Base-by-base conservation (phyloP, 2,888 invertebrate species). In the Mesorhabditis spiculigera region DNA sequence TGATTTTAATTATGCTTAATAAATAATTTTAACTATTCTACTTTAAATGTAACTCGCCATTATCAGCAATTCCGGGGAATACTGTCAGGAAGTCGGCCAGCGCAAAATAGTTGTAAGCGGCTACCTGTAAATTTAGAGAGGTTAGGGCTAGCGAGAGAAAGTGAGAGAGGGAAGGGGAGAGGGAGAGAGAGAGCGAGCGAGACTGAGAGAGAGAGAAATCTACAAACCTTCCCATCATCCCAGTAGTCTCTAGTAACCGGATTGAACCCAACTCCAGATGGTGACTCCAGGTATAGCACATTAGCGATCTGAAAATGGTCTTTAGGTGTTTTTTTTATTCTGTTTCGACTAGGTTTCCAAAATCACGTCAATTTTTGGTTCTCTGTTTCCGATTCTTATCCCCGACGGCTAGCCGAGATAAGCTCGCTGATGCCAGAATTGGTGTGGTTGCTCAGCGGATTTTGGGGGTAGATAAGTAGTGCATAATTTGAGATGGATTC, bases 221-320 rank as follows among this genome's bases (percentile, higher is more conserved):
- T 28, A 28, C 28, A 28, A 28, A 28, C 58, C 58, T 50, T 50
- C n/a, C 10, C 1, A 50, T 50, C 58, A 50, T 50, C 58, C 58
- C 58, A 50, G 10, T 10, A 13, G 10, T 10, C n/a, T 13, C 58
- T 3, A 10, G 58, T 50, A 13, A 13, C 10, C n/a, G 58, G 58
- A 50, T 50, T 50, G 3, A 86, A 89, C 3, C 89, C 89, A 65
- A 89, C 89, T 68, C 88, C 87, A 45, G 87, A 87, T 43, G 89
- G 89, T 4, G 88, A 86, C 78, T 89, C 89, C 72, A 89, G 74
- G 79, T 87, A 89, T 66, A 89, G 68, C 73, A 89, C 86, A 78
- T 89, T 89, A 16, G 88, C 87, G 13, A 86, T 75, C 87, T 88
- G 45, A 63, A 74, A 65, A 28, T 28, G 28, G 28, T 28, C 28